Percentiles rank a stretch among this genome's conserved stretches.
These are phyloP conservation scores for Corythornis madagascariensis DNA, from an alignment of 2,113 vertebrate species.

Conservation along the genomic window DNA sequence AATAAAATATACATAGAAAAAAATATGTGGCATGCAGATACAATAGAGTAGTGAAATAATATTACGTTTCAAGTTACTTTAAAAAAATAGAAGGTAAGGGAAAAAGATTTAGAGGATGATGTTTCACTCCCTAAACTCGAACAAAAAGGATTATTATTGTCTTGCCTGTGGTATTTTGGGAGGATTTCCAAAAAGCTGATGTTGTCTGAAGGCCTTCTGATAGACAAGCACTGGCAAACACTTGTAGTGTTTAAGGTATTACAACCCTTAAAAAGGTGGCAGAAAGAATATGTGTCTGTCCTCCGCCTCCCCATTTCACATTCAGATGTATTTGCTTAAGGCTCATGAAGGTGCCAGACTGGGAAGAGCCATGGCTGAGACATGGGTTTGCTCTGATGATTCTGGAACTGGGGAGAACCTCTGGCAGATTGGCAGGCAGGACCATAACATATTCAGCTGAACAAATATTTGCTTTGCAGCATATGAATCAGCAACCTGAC, in stretches of 20 bases:
- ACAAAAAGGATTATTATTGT: not conserved
- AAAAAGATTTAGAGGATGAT: not conserved
- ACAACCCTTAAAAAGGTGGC: not conserved
- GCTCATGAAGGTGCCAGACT: not conserved
- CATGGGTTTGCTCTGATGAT: not conserved
- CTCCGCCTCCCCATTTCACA: not conserved
- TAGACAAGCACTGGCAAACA: not conserved
- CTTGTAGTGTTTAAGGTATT: not conserved
- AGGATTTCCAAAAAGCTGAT: not conserved
- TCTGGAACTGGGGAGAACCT: not conserved
- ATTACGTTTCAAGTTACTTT: not conserved
- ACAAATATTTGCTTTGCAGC: not conserved
- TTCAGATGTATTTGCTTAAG: not conserved
- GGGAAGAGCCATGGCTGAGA: not conserved
- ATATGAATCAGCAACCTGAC: accelerated
- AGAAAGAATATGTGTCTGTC: not conserved
- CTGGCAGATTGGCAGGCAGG: not conserved
- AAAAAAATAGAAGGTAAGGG: not conserved
- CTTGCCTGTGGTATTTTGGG: not conserved
- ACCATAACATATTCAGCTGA: not conserved
- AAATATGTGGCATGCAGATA: not conserved
- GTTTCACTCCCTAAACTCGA: not conserved
- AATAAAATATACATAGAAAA: not conserved
- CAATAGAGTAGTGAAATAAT: not conserved
- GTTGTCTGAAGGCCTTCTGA: not conserved